Percentiles rank a stretch among this genome's conserved stretches.
Conservation (phyloP, 2,888 invertebrate species). For the Agriopis marginaria region DNA sequence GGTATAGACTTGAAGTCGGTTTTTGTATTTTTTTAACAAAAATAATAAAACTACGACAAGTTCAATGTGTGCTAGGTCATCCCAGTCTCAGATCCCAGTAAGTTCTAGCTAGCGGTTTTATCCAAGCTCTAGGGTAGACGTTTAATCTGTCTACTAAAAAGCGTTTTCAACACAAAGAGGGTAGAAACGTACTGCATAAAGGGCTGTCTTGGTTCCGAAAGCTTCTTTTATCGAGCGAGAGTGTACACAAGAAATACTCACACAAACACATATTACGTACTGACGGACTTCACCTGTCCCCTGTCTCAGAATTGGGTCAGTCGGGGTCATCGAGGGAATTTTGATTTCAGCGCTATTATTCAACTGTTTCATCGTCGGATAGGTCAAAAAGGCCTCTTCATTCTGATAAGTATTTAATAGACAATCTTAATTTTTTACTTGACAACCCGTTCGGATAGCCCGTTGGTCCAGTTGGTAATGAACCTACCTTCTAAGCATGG, state of each 20-base stretch:
- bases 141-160: constrained; percentile 17
- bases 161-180: constrained; percentile 14
- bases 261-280: constrained; percentile 2
- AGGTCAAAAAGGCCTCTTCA: too few species aligned
- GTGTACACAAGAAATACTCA: constrained; percentile 5
- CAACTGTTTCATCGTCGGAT: not conserved
- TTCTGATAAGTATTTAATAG: too few species aligned
- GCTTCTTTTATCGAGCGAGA: constrained; percentile 21
- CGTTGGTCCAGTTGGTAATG: too few species aligned
- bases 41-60: too few species aligned
- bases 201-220: constrained; percentile 10
- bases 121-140: not conserved
- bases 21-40: too few species aligned
- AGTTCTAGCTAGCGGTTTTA: not conserved
- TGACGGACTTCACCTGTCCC: constrained; percentile 18
- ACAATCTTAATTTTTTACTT: too few species aligned
- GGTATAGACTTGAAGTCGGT: too few species aligned
- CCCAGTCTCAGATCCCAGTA: not conserved
- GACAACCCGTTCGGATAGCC: too few species aligned
- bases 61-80: too few species aligned
- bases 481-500: too few species aligned
- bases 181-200: constrained; percentile 19
- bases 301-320: constrained; percentile 10
- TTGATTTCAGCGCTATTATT: constrained; percentile 1
- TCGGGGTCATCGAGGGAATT: constrained; percentile 6